These are phyloP conservation scores for Thymallus thymallus DNA, from an alignment of 2,113 vertebrate genomes.

Conservation along the genomic window DNA sequence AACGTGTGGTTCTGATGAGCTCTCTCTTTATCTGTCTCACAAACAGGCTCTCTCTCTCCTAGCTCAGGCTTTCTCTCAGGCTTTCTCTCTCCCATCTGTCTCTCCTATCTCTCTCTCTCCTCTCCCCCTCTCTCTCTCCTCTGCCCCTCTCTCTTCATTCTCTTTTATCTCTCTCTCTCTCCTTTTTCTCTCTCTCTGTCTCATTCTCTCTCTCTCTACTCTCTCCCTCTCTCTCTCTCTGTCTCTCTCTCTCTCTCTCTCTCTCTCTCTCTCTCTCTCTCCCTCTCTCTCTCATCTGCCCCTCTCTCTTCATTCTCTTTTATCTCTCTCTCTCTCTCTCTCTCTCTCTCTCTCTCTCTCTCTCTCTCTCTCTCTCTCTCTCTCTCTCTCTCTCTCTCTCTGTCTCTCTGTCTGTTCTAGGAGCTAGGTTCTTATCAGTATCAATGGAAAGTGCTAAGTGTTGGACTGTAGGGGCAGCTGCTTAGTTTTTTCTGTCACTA, in stretches of 20 bases:
- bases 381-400: no score
- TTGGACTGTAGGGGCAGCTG: conserved; percentile 54
- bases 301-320: not conserved
- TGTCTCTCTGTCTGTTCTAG: not conserved
- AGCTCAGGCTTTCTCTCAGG: no score
- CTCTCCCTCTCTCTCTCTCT: not conserved
- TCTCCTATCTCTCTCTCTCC: not conserved
- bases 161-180: not conserved
- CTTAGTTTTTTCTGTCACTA: not conserved
- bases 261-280: not conserved
- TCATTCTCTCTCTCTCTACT: not conserved
- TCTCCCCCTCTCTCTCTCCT: not conserved
- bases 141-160: not conserved
- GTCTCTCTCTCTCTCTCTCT: not conserved
- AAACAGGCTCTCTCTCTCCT: not conserved
- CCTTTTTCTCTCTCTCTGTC: not conserved
- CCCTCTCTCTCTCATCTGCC: not conserved
- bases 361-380: no score
- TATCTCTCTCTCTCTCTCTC: no score
- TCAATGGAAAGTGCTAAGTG: conserved; percentile 66
- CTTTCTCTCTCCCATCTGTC: not conserved
- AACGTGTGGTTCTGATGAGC: no score
- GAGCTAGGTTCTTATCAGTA: conserved; percentile 38
- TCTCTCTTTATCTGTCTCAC: not conserved
- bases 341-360: no score